Conservation (phyloP, 2,113 vertebrate genomes). For the Nerophis ophidion region DNA sequence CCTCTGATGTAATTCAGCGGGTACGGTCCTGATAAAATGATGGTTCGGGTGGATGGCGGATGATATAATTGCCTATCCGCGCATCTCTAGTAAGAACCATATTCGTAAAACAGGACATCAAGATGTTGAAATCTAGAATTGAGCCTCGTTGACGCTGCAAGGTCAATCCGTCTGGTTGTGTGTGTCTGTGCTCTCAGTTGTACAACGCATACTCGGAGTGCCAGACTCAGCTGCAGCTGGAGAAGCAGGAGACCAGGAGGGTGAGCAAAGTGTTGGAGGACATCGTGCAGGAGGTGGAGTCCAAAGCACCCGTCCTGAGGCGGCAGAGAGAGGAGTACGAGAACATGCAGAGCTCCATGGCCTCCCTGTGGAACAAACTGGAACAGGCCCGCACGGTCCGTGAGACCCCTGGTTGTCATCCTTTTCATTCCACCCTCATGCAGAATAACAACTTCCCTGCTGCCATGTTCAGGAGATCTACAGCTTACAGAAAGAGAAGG, state of each 20-base stretch:
- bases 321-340: constrained; percentile 92
- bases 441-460: not conserved
- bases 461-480: constrained; percentile 80
- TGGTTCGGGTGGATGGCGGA: too few relatives aligned
- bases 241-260: constrained; percentile 85
- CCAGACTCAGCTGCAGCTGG: constrained; percentile 87
- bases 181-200: constrained; percentile 63
- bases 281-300: constrained; percentile 90
- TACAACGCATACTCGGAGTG: constrained; percentile 92
- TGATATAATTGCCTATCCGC: too few relatives aligned
- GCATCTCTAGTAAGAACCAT: too few relatives aligned
- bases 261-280: constrained; percentile 89
- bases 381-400: constrained; percentile 87
- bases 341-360: constrained; percentile 85
- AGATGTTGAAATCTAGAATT: too few relatives aligned
- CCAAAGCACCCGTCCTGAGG: constrained; percentile 87
- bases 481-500: constrained; percentile 81
- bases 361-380: constrained; percentile 86
- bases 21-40: too few relatives aligned
- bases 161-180: not conserved
- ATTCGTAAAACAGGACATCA: too few relatives aligned
- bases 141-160: too few relatives aligned
- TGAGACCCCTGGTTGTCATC: not conserved
- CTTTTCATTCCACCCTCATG: not conserved
- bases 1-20: too few relatives aligned